A percentile compares a stretch with the other conserved stretches of the same genome.
These are phyloP conservation scores for Metridium senile DNA, from an alignment of 92 coral and sea anemone genomes.

Conservation along the genomic window DNA sequence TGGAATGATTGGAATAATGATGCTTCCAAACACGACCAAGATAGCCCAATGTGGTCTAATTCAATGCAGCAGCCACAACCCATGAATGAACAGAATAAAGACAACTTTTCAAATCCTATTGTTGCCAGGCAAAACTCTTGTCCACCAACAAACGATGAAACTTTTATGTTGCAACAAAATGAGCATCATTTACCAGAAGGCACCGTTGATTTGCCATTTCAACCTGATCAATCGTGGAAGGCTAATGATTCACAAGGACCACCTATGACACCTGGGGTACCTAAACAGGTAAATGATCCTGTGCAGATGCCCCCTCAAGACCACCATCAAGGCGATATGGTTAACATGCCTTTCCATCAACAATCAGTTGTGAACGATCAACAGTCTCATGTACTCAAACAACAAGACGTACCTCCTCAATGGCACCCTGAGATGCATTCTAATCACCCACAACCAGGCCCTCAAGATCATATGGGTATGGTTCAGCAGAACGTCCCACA, in stretches of 20 bases:
- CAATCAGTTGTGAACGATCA: slow-evolving; percentile 24
- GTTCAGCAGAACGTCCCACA: slow-evolving; percentile 22
- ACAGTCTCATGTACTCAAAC: slow-evolving; percentile 20
- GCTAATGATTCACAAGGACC: slow-evolving; percentile 20
- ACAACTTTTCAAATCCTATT: slow-evolving; percentile 9
- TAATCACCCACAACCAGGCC: slow-evolving; percentile 19
- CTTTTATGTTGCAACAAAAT: slow-evolving; percentile 8
- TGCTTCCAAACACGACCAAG: slow-evolving; percentile 22
- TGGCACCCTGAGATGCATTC: slow-evolving; percentile 33
- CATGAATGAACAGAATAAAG: slow-evolving; percentile 17
- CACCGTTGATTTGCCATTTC: slow-evolving; percentile 7
- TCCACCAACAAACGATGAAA: slow-evolving; percentile 18
- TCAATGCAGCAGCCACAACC: slow-evolving; percentile 8
- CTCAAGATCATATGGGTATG: slow-evolving; percentile 29
- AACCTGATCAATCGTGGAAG: slow-evolving; percentile 36
- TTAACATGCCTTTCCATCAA: slow-evolving; percentile 22
- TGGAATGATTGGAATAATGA: slow-evolving; percentile 53
- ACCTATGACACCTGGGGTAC: slow-evolving; percentile 13
- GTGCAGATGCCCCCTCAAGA: slow-evolving; percentile 24
- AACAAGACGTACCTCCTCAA: slow-evolving; percentile 24
- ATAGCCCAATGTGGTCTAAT: slow-evolving; percentile 41
- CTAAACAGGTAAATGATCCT: slow-evolving; percentile 27
- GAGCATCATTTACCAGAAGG: slow-evolving; percentile 25
- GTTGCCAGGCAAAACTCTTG: slow-evolving; percentile 33
- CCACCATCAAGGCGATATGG: slow-evolving; percentile 26